Conservation (phyloP, 2,888 invertebrate species). For the Portevinia maculata region DNA sequence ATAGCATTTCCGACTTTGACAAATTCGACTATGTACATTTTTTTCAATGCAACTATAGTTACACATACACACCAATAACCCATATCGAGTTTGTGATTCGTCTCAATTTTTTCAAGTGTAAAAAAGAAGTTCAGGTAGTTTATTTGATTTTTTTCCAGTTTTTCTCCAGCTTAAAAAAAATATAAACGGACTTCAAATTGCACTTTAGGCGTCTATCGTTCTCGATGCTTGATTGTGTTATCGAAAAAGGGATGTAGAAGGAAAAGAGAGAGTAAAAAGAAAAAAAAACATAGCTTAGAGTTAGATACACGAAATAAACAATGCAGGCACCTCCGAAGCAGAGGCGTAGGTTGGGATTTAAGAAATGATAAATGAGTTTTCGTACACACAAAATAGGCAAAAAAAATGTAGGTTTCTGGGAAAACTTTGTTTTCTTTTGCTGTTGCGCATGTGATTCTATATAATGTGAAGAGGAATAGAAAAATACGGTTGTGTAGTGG, state of each 20-base stretch:
- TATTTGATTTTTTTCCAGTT: slow-evolving; percentile 21
- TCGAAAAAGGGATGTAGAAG: slow-evolving; percentile 19
- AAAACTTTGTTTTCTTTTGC: slow-evolving; percentile 65
- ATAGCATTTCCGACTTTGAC: not conserved
- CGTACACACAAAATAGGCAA: slow-evolving; percentile 52
- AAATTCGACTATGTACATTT: slow-evolving; percentile 31
- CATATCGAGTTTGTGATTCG: slow-evolving; percentile 63
- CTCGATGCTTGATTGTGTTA: slow-evolving; percentile 42
- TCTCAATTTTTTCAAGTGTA: slow-evolving; percentile 60
- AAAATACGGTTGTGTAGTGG: not conserved
- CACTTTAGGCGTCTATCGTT: slow-evolving; percentile 52
- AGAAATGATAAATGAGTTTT: slow-evolving; percentile 71
- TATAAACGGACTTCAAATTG: slow-evolving; percentile 56
- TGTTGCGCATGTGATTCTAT: not conserved
- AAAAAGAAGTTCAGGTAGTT: slow-evolving; percentile 66
- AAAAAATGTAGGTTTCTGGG: slow-evolving; percentile 71
- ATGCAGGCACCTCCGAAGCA: slow-evolving; percentile 35
- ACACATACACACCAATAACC: slow-evolving; percentile 12
- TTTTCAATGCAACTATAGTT: slow-evolving; percentile 5
- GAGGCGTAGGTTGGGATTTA: slow-evolving; percentile 65
- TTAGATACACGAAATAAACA: slow-evolving; percentile 52
- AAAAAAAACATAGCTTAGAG: slow-evolving; percentile 51
- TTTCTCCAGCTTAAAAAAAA: slow-evolving; percentile 61
- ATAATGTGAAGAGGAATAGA: slow-evolving; percentile 2
- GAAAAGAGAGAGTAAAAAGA: slow-evolving; percentile 17